Base-by-base conservation (phyloP, 2,888 invertebrate genomes). In the Leuctra nigra region DNA sequence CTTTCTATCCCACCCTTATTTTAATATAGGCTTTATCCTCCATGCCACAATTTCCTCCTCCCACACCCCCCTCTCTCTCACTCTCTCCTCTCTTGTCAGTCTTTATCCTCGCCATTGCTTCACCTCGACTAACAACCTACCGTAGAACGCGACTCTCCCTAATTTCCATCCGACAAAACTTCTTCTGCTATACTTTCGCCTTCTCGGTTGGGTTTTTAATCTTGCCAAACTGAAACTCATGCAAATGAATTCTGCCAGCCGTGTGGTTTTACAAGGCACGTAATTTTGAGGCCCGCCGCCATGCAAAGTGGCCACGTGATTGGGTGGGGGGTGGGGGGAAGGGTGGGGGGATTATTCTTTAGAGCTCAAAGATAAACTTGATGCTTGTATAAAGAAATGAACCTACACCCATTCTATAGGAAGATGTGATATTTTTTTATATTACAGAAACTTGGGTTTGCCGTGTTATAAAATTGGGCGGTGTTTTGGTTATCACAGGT, bases 191-290 rank as follows among this genome's bases (percentile, higher is more conserved):
- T 70, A 70, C 70, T 70, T 71, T 70, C 68, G 67, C n/a, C 35
- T 50, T 65, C 66, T 67, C 68, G 55, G 46, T 44, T 24, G 55
- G 52, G 68, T 67, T 71, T 71, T 72, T 72, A 72, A 72, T 72
- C 71, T 71, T 70, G 69, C 69, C n/a, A 70, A 71, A 71, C 71
- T 72, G 71, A 72, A 72, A 72, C 70, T 72, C 72, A 72, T 72
- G 72, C 72, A 72, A 72, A 72, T 71, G 70, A 71, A 55, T 44
- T 58, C 48, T 35, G 69, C 65, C 69, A 67, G 69, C 69, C 70
- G 69, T 70, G 69, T 72, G 71, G 72, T 72, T 72, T 70, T 72
- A 72, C 72, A 72, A 71, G 71, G 68, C 65, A 68, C 69, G 71
- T 70, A 71, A 71, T 72, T 71, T 71, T 66, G 61, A 55, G 59